Conservation (phyloP, 2,888 invertebrate species). For the Luffia ferchaultella region DNA sequence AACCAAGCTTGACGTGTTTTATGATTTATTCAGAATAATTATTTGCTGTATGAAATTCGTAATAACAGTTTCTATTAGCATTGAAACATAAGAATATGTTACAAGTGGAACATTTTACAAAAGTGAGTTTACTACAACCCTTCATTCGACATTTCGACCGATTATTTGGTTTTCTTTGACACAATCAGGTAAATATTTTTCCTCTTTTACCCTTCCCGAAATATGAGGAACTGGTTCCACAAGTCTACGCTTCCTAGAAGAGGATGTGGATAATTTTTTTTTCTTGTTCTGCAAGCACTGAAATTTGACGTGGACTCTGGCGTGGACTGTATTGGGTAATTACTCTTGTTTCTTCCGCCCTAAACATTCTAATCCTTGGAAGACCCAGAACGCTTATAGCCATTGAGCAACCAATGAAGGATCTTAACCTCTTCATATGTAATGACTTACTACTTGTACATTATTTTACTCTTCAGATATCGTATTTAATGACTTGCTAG, state of each 20-base stretch:
- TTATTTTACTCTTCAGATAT: constrained; percentile 3
- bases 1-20: too few species aligned
- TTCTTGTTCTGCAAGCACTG: neutral
- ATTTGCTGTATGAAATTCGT: neutral
- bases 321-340: neutral
- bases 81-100: neutral
- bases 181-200: constrained; percentile 5
- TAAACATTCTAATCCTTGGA: constrained; percentile 7
- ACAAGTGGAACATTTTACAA: neutral
- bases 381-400: constrained; percentile 7
- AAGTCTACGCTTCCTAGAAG: constrained; percentile 1
- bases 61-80: neutral
- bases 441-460: too few species aligned
- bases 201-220: constrained; percentile 4
- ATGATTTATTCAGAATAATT: too few species aligned
- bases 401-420: constrained; percentile 5
- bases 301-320: neutral
- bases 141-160: constrained; percentile 7
- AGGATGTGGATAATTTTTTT: neutral
- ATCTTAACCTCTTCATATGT: too few species aligned
- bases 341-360: constrained; percentile 5
- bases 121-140: neutral
- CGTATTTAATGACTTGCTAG: constrained; percentile 5
- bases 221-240: constrained; percentile 4
- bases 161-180: constrained; percentile 4